phyloP scores from a whole-genome alignment of 2,113 vertebrate species.

The Catharus minimus region DNA sequence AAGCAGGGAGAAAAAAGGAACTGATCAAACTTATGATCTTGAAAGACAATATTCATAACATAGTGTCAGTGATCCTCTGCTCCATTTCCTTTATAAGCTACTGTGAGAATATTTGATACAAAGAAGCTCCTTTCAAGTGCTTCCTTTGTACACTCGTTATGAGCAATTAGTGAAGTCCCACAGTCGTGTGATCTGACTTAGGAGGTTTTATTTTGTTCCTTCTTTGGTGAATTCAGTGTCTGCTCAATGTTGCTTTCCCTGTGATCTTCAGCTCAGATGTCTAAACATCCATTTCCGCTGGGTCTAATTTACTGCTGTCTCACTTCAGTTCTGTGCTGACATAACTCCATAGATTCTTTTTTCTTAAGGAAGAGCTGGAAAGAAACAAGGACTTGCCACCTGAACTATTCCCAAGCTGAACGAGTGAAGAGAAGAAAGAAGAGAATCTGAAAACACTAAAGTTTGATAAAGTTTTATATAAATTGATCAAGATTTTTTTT shows the following conservation, averaged over 20 bases:
- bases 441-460: not conserved
- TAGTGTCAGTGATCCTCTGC: constrained; percentile 15
- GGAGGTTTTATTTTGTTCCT: not conserved
- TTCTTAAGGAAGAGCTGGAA: not conserved
- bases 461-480: not conserved
- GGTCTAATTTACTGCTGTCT: constrained; percentile 19
- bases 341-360: not conserved
- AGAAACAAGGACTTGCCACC: not conserved
- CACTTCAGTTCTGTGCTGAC: not conserved
- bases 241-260: not conserved
- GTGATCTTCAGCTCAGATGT: constrained; percentile 29
- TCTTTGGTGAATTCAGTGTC: constrained; percentile 18
- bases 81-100: constrained; percentile 40
- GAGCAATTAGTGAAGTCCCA: constrained; percentile 46
- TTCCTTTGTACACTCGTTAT: constrained; percentile 35
- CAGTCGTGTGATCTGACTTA: constrained; percentile 20
- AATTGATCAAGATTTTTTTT: not conserved
- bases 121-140: constrained; percentile 28
- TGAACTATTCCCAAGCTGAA: not conserved
- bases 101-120: constrained; percentile 28
- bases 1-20: not conserved
- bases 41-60: constrained; percentile 49
- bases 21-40: constrained; percentile 23
- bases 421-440: not conserved
- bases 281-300: constrained; percentile 1